phyloP scores from a whole-genome alignment of 2,888 invertebrate species.

The Andrena minutula region DNA sequence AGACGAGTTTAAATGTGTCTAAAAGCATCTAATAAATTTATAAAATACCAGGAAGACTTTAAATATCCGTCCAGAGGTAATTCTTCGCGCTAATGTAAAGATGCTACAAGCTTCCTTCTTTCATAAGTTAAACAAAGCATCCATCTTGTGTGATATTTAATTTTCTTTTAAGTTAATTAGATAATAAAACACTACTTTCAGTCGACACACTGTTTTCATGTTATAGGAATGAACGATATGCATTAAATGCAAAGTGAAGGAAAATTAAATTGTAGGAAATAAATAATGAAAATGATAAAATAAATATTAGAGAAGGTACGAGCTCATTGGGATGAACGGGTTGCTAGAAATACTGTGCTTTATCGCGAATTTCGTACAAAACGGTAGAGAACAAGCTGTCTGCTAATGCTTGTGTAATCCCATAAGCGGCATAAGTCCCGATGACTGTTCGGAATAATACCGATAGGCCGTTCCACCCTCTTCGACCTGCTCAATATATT shows the following conservation, averaged over 20 bases:
- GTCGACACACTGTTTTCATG: no score
- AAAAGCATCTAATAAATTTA: no score
- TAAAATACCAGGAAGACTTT: no score
- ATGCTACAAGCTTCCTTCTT: no score
- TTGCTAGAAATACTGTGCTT: slow-evolving; percentile 58
- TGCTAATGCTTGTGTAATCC: slow-evolving; percentile 83
- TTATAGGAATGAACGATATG: neutral
- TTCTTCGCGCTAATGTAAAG: no score
- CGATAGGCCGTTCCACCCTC: slow-evolving; percentile 76
- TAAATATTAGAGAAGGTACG: slow-evolving; percentile 31
- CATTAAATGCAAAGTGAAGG: no score
- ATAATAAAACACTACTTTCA: no score
- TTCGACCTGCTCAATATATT: slow-evolving; percentile 47
- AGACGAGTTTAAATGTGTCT: no score
- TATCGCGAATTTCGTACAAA: slow-evolving; percentile 69
- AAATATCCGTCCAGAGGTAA: no score
- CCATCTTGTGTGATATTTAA: no score
- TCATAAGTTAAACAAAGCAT: no score
- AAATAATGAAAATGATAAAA: slow-evolving; percentile 20
- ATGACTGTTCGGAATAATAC: slow-evolving; percentile 82
- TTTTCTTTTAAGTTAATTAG: no score
- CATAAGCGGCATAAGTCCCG: slow-evolving; percentile 82
- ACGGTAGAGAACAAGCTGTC: slow-evolving; percentile 76
- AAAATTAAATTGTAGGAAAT: neutral
- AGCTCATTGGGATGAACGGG: slow-evolving; percentile 23